Base-by-base conservation (phyloP, 1,140 invertebrate genomes). In the Ceratitis capitata region DNA sequence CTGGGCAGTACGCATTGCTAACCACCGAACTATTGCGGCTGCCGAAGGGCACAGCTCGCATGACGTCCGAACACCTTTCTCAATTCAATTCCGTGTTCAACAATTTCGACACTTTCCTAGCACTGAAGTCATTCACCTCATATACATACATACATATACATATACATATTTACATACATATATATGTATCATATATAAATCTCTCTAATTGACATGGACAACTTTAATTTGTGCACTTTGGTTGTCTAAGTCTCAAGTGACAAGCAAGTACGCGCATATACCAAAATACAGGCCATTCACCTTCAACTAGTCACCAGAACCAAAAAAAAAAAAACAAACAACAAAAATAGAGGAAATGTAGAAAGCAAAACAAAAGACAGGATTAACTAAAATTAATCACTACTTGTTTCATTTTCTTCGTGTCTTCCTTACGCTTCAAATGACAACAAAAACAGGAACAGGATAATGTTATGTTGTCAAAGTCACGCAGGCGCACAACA, bases 371-470 rank as follows among this genome's bases (percentile, higher is more conserved):
- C 69, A 78, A 45, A 10, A n/a, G 69, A 19, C 39, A 78, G 69
- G 69, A 78, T 78, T 78, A 78, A 78, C 9, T 26, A 14, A 23
- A 78, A 78, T 78, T 45, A 78, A 78, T 78, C 69, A 69, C 61
- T 16, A 19, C 3, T 53, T 53, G 4, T 53, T 53, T 53, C 14
- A 49, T n/a, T 29, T 61, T 29, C 26, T 29, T 61, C 56, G n/a
- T 12, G 5, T 7, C 23, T 61, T 61, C 23, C 29, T 61, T 26
- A 61, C 29, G 56, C 56, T 61, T 61, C 56, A 29, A 9, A 29
- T 56, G 56, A n/a, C 69, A 78, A 23, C 39, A 78, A 19, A 23
- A 23, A 45, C 69, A 78, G 69, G 42, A 78, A 47, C 69, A 78
- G 69, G 69, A 78, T 78, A 78, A 78, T 78, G 39, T 78, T 45